Evolutionary conservation across 2,797 vertebrate genomes (phyloP).

Genomic region (Merluccius polli): DNA sequence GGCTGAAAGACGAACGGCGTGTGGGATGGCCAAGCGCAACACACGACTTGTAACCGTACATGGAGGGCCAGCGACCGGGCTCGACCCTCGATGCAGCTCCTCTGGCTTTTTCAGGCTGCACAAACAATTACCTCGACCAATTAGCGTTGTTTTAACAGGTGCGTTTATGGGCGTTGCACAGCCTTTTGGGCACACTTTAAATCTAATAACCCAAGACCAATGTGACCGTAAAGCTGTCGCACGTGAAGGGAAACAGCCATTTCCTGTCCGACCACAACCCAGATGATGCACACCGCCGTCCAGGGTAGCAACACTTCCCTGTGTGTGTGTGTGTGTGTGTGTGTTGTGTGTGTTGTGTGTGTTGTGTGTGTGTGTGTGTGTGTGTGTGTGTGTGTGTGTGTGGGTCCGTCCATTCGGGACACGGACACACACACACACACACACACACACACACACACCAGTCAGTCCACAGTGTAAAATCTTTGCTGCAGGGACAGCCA

Average conservation of each 20-base stretch:
- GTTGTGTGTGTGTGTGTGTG: conserved; percentile 32
- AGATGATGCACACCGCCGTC: conserved; percentile 18
- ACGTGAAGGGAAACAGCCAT: conserved; percentile 54
- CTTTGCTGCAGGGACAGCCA: conserved; percentile 30
- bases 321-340: conserved; percentile 32
- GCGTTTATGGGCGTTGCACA: conserved; percentile 37
- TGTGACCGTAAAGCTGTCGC: conserved; percentile 57
- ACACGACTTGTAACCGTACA: conserved; percentile 5
- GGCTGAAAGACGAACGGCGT: background rate
- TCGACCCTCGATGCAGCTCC: background rate
- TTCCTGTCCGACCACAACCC: conserved; percentile 47
- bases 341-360: conserved; percentile 33
- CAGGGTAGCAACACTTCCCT: conserved; percentile 20
- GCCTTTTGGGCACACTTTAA: conserved; percentile 46
- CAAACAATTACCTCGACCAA: conserved; percentile 40
- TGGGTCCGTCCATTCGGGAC: too few species aligned
- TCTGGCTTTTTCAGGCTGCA: conserved; percentile 23
- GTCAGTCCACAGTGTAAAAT: conserved; percentile 40
- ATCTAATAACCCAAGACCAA: conserved; percentile 56
- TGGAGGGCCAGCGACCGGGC: background rate
- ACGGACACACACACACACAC: conserved; percentile 18
- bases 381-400: conserved; percentile 31
- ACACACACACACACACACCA: conserved; percentile 14
- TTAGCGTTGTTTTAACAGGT: conserved; percentile 67
- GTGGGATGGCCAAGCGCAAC: conserved; percentile 3